phyloP scores from a whole-genome alignment of 2,113 vertebrate species.

The Oreochromis niloticus region DNA sequence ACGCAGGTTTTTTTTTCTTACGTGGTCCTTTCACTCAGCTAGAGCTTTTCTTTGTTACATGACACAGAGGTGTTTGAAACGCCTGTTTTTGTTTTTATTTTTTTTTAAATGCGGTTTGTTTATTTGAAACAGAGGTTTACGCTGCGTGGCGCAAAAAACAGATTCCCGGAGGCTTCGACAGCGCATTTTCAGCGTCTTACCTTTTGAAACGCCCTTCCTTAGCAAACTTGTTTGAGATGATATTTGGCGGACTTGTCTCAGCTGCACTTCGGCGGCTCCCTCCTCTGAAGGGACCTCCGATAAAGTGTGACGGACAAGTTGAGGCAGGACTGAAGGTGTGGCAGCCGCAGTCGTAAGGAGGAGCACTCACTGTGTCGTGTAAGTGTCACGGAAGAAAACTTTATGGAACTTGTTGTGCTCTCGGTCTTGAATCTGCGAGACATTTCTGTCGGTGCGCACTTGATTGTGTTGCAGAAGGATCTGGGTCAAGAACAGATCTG shows the following conservation, averaged over 20 bases:
- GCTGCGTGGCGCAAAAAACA: accelerated
- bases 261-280: neutral
- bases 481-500: neutral
- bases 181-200: neutral
- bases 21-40: neutral
- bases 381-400: neutral
- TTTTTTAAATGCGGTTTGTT: neutral
- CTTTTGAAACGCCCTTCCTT: neutral
- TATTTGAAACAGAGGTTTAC: neutral
- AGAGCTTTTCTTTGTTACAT: neutral
- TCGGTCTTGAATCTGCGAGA: neutral
- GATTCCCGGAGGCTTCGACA: neutral
- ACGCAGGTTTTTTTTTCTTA: neutral
- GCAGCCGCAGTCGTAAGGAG: neutral
- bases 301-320: neutral
- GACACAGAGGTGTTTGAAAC: neutral
- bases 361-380: neutral
- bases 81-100: neutral
- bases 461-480: neutral
- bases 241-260: neutral
- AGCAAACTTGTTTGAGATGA: neutral
- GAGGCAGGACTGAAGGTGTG: conserved; percentile 56
- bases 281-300: neutral
- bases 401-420: neutral
- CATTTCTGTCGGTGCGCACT: neutral